Percentiles rank a stretch among this genome's conserved stretches.
Evolutionary conservation across 2,113 vertebrate species (phyloP).

Genomic region (Sapayoa aenigma): DNA sequence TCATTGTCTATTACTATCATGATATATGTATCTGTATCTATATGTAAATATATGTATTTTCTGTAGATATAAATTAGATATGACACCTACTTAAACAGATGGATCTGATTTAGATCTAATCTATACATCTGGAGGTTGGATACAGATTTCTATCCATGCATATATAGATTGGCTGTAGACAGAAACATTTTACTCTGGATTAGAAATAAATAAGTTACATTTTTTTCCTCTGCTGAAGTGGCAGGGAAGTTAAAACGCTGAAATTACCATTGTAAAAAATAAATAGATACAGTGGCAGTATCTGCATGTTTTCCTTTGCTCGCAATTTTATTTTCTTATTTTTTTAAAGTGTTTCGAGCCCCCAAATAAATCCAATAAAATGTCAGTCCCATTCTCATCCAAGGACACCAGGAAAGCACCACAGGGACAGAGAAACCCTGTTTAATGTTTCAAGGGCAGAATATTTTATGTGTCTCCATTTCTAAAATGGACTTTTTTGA

Average conservation of each 20-base stretch:
- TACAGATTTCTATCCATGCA: neutral
- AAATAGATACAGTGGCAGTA: rapidly evolving
- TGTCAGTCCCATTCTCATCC: rapidly evolving
- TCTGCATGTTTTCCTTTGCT: neutral
- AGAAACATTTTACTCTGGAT: too few species aligned
- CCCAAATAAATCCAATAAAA: neutral
- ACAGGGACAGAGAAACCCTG: neutral
- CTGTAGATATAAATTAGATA: rapidly evolving
- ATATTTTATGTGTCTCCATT: rapidly evolving
- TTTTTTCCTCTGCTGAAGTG: too few species aligned
- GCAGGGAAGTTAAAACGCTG: neutral
- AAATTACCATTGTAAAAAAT: rapidly evolving
- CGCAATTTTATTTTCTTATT: neutral
- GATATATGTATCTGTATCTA: neutral
- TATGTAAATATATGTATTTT: neutral
- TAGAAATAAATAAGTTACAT: rapidly evolving
- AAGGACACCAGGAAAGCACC: rapidly evolving
- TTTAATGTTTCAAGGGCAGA: neutral
- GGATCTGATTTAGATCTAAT: too few species aligned
- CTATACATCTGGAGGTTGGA: rapidly evolving
- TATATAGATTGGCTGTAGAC: rapidly evolving
- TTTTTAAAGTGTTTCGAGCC: neutral
- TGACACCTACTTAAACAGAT: neutral
- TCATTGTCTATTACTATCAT: neutral
- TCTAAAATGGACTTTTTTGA: neutral